Conservation (phyloP, 1,140 invertebrate genomes). For the Sminthurides bifidus region DNA sequence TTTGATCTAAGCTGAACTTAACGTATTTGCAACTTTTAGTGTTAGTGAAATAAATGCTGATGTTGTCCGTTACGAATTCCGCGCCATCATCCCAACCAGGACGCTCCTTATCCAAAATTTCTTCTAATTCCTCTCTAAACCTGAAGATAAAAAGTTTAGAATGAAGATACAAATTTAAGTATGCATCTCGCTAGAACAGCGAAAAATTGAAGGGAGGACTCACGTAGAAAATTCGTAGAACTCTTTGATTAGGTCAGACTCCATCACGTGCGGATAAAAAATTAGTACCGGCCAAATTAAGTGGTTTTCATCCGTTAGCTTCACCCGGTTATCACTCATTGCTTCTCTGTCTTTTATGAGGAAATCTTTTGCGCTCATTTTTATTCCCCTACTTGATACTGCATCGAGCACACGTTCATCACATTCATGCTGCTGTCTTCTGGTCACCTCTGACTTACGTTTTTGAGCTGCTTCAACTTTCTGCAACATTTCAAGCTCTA, state of each 20-base stretch:
- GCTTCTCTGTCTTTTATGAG: constrained; percentile 2
- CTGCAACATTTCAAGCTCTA: not conserved
- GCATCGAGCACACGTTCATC: constrained; percentile 3
- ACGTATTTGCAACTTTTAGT: constrained; percentile 49
- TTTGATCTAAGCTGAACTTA: constrained; percentile 33
- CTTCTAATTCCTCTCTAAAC: constrained; percentile 56
- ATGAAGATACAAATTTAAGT: constrained; percentile 37
- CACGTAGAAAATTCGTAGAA: constrained; percentile 60
- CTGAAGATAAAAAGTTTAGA: constrained; percentile 40
- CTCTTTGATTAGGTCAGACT: constrained; percentile 20
- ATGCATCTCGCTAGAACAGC: constrained; percentile 31
- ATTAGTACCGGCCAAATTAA: constrained; percentile 24
- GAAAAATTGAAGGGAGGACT: constrained; percentile 29
- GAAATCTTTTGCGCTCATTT: constrained; percentile 10
- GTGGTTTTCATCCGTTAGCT: constrained; percentile 4
- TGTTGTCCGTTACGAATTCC: constrained; percentile 51
- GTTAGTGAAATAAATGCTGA: constrained; percentile 73
- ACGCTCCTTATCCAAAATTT: constrained; percentile 54
- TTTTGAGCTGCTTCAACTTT: constrained; percentile 3
- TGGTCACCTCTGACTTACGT: not conserved
- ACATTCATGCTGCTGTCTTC: constrained; percentile 1
- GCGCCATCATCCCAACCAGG: constrained; percentile 60
- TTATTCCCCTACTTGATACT: constrained; percentile 14
- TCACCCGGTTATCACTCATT: constrained; percentile 8
- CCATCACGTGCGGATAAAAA: constrained; percentile 23